A percentile compares a stretch with the other conserved stretches of the same genome.
Evolutionary conservation across 2,888 invertebrate species (phyloP).

Genomic region (Bimastos eiseni): DNA sequence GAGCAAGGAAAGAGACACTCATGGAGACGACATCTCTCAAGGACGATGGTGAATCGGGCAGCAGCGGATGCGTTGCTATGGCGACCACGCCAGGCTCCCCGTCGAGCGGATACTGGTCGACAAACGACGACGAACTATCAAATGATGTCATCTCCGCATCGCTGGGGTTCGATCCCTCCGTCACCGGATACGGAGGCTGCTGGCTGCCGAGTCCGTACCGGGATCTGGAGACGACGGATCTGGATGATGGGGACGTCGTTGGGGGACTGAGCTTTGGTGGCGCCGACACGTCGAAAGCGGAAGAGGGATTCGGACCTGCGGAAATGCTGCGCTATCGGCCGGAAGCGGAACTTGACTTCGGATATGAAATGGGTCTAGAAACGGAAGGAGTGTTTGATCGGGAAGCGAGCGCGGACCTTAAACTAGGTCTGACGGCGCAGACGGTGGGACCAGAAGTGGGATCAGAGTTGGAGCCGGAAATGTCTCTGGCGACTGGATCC

Average conservation of each 20-base stretch:
- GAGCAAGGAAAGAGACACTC: not conserved
- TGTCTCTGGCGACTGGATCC: not conserved
- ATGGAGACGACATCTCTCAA: not conserved
- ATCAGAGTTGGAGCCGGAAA: not conserved
- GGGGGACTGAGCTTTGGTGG: not conserved
- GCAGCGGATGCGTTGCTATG: not conserved
- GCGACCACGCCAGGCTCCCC: not conserved
- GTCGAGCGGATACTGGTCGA: conserved; percentile 23
- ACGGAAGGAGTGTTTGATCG: not conserved
- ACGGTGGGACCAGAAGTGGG: not conserved
- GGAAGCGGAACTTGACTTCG: not conserved
- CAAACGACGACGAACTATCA: not conserved
- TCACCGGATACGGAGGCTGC: not conserved
- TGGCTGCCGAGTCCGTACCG: not conserved
- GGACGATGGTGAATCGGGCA: not conserved
- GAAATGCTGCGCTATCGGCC: too few relatives aligned
- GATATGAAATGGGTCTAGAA: not conserved
- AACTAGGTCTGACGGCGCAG: not conserved
- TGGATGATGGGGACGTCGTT: not conserved
- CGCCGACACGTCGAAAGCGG: not conserved
- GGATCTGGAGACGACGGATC: not conserved
- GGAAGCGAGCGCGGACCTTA: not conserved
- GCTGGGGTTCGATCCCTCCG: not conserved
- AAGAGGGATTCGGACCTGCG: not conserved
- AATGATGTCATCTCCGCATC: conserved; percentile 1